Base-by-base conservation (phyloP, 2,888 invertebrate genomes). In the Tridacna crocea region DNA sequence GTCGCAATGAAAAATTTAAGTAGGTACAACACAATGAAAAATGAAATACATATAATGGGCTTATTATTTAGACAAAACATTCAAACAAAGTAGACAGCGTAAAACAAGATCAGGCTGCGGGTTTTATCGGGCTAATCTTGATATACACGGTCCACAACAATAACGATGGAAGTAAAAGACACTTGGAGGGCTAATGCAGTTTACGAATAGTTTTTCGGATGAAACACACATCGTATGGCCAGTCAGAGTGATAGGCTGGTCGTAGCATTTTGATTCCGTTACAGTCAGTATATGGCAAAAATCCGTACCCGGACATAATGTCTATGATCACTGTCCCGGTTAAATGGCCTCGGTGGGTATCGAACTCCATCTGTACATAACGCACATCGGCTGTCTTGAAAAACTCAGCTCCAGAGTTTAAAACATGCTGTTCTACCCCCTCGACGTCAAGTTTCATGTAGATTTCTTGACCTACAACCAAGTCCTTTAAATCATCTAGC, bases 301-400 rank as follows among this genome's bases (percentile, higher is more conserved):
- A 72, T 27, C 77, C 77, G 48, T 72, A 63, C 0, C 63, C 72
- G n/a, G 46, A 27, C 63, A 77, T 46, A 22, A 77, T 61, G 26
- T 77, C 72, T 63, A 72, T 72, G 22, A 77, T 77, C 27, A 58
- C 48, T 17, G 60, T 60, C 13, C 77, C 77, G 61, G 61, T 46
- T 22, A 63, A n/a, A 47, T 72, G 72, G 15, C 27, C 26, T 8
- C 61, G 58, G n/a, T 77, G 77, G 22, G 48, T 48, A 17, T 61
- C 36, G 60, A 77, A 77, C 27, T 77, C 77, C 77, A 72, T 72
- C 22, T 77, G 77, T 19, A 77, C 51, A 15, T 72, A 48, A 19
- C 63, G 55, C 13, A 77, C 55, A 36, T 77, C 65, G 15, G 66
- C 72, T n/a, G 11, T 72, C 46, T 77, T 63, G 51, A 77, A 77